Percentiles rank a stretch among this genome's conserved stretches.
Conservation (phyloP, 2,797 vertebrate species). For the Halcyon chelicuti region DNA sequence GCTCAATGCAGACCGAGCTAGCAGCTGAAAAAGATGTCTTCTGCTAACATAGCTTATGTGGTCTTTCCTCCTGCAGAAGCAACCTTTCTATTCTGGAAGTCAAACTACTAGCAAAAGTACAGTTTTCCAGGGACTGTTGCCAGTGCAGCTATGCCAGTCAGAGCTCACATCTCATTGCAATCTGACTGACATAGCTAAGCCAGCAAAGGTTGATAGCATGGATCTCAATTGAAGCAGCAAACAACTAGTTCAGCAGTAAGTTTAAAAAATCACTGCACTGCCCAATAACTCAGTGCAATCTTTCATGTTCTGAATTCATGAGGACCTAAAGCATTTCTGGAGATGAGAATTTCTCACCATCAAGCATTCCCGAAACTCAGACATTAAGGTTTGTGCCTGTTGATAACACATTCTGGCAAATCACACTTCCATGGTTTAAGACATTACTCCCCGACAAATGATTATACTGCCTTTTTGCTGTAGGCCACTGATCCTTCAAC, state of each 20-base stretch:
- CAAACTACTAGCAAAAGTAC: background rate
- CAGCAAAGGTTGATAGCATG: background rate
- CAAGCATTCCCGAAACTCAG: background rate
- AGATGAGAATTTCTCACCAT: background rate
- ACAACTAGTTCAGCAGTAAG: background rate
- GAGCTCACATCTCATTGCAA: background rate
- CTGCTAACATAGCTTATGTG: background rate
- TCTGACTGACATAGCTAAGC: background rate
- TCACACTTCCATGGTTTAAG: background rate
- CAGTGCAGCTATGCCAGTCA: background rate
- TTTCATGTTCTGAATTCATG: background rate
- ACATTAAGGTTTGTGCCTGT: background rate
- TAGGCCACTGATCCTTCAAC: background rate
- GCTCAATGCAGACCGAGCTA: background rate
- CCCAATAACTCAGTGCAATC: background rate
- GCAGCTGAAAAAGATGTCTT: background rate
- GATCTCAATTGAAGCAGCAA: conserved; percentile 24
- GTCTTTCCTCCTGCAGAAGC: background rate
- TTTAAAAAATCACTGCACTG: background rate
- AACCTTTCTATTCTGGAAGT: background rate
- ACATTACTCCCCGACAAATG: background rate
- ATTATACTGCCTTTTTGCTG: background rate
- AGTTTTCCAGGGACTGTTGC: background rate
- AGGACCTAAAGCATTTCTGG: background rate
- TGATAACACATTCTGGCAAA: background rate